These are phyloP conservation scores for Anarrhichthys ocellatus DNA, from an alignment of 2,113 vertebrate genomes.

Conservation along the genomic window DNA sequence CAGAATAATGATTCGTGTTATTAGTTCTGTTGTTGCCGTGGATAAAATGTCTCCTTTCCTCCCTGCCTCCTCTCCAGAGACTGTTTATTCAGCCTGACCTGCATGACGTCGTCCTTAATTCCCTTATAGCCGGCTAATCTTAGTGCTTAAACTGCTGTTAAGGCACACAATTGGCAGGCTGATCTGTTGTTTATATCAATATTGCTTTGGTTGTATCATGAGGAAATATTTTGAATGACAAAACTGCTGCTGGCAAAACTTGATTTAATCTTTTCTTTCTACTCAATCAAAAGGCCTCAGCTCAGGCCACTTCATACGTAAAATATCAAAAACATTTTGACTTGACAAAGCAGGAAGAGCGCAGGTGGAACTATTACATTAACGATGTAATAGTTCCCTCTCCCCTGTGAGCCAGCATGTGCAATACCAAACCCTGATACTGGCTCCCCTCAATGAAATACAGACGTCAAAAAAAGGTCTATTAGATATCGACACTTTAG, in stretches of 20 bases:
- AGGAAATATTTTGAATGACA: slow-evolving; percentile 3
- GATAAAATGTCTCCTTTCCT: slow-evolving; percentile 26
- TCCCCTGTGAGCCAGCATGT: background rate
- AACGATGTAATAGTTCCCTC: too few species aligned
- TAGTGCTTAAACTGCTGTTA: slow-evolving; percentile 33
- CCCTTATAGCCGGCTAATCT: slow-evolving; percentile 53
- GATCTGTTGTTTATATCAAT: background rate
- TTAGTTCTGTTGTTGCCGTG: slow-evolving; percentile 49
- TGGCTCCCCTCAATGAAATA: background rate
- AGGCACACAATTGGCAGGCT: slow-evolving; percentile 17
- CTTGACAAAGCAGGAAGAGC: background rate
- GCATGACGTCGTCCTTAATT: slow-evolving; percentile 37
- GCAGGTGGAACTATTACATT: background rate
- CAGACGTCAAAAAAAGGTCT: background rate
- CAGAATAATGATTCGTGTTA: slow-evolving; percentile 47
- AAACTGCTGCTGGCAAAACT: background rate
- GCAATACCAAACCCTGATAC: background rate
- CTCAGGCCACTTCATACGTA: background rate
- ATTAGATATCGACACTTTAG: background rate
- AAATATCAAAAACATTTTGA: background rate
- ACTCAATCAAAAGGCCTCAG: background rate
- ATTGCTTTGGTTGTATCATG: background rate
- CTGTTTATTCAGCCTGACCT: slow-evolving; percentile 55
- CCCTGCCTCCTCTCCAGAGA: slow-evolving; percentile 41
- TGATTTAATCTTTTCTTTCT: background rate